Conservation (phyloP, 1,140 invertebrate genomes). For the Drosophila subobscura region DNA sequence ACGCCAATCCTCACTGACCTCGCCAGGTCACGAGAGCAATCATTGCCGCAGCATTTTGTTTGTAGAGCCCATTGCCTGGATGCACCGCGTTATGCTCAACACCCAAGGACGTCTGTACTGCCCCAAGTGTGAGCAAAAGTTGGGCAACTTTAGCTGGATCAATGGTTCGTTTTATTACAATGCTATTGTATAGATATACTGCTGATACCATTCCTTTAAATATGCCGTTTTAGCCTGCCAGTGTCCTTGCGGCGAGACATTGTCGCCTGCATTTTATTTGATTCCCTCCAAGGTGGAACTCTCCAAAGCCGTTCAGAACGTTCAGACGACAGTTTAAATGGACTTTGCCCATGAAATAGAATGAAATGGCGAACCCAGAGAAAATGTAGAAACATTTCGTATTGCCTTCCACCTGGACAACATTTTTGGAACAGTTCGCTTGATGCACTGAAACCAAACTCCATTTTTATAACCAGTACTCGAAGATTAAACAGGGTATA, state of each 20-base stretch:
- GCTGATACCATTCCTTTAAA: background rate
- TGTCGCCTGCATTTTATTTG: slow-evolving; percentile 93
- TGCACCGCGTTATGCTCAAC: slow-evolving; percentile 88
- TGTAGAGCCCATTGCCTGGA: slow-evolving; percentile 92
- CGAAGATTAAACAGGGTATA: too few relatives aligned
- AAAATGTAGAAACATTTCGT: background rate
- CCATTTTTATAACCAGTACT: slow-evolving; percentile 13
- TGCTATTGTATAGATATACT: too few relatives aligned
- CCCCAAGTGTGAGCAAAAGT: slow-evolving; percentile 91
- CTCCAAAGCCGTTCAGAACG: slow-evolving; percentile 93
- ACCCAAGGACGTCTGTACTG: slow-evolving; percentile 92
- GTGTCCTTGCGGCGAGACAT: slow-evolving; percentile 92
- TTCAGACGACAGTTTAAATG: slow-evolving; percentile 90
- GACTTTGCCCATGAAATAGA: slow-evolving; percentile 4
- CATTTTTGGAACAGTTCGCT: background rate
- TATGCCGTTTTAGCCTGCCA: slow-evolving; percentile 86
- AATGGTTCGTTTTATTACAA: slow-evolving; percentile 85
- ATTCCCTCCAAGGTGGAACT: slow-evolving; percentile 94
- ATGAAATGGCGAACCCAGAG: slow-evolving; percentile 13
- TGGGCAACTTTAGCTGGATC: slow-evolving; percentile 93
- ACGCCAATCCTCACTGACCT: slow-evolving; percentile 66
- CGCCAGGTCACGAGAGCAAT: slow-evolving; percentile 52
- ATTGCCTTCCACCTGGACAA: background rate
- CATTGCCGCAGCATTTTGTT: slow-evolving; percentile 90
- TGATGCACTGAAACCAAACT: slow-evolving; percentile 9